Evolutionary conservation across 2,888 invertebrate genomes (phyloP).

Genomic region (Apotomis capreana): DNA sequence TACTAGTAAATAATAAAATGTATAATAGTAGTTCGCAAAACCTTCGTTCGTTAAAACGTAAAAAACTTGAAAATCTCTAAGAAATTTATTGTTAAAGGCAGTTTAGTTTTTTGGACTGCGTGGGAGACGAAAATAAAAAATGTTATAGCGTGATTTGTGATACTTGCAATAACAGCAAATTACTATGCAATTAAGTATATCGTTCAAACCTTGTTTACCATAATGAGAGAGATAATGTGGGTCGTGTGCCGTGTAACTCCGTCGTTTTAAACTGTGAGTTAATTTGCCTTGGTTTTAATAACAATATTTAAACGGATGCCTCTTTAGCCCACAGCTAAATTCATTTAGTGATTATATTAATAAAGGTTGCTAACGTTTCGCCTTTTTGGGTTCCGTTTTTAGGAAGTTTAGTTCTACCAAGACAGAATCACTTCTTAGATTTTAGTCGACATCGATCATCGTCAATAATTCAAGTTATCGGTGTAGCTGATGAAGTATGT

Average conservation of each 20-base stretch:
- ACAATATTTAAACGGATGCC: neutral
- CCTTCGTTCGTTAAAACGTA: no score
- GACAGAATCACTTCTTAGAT: no score
- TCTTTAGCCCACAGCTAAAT: neutral
- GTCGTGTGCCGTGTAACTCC: conserved; percentile 43
- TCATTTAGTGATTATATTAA: neutral
- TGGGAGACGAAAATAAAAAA: conserved; percentile 76
- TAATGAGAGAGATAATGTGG: conserved; percentile 74
- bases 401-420: no score
- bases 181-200: conserved; percentile 69
- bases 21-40: no score
- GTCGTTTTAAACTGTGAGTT: conserved; percentile 17
- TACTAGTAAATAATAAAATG: no score
- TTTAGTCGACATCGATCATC: no score
- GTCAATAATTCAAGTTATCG: no score
- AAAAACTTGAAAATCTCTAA: no score
- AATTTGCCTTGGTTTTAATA: conserved; percentile 2
- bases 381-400: no score
- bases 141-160: conserved; percentile 77
- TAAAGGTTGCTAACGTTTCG: no score
- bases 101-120: conserved; percentile 58
- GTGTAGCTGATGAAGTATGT: no score
- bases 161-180: conserved; percentile 70
- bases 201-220: conserved; percentile 71
- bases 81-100: neutral